phyloP scores from a whole-genome alignment of 2,113 vertebrate species.

The Mixornis gularis region DNA sequence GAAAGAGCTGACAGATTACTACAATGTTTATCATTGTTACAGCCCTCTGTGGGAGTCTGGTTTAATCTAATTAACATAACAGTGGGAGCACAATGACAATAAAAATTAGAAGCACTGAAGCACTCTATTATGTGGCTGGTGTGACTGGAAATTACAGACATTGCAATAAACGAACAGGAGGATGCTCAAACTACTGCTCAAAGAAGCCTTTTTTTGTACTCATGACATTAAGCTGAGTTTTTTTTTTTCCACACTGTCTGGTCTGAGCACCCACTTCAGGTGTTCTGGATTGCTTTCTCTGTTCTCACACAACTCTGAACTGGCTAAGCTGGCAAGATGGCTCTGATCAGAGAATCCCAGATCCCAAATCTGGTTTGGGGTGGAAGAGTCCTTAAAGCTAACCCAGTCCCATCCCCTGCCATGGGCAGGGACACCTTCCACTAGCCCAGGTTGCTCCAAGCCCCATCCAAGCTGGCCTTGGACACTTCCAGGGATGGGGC shows the following conservation, averaged over 20 bases:
- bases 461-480: neutral
- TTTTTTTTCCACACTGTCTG: neutral
- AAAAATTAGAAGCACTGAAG: neutral
- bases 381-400: neutral
- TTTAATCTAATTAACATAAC: constrained; percentile 29
- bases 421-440: neutral
- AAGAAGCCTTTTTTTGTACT: neutral
- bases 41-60: constrained; percentile 1
- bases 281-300: neutral
- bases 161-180: neutral
- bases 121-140: neutral
- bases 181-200: neutral
- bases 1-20: neutral
- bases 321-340: neutral
- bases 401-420: neutral
- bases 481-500: neutral
- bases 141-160: neutral
- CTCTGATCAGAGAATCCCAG: neutral
- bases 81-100: neutral
- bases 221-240: neutral
- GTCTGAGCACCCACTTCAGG: neutral
- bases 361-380: neutral
- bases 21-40: neutral
- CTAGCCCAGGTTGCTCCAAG: neutral
- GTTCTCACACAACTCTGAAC: neutral